Evolutionary conservation across 2,888 invertebrate species (phyloP), one percentile per base, ranked within the genome.

Genomic region (Calameuta pallipes): DNA sequence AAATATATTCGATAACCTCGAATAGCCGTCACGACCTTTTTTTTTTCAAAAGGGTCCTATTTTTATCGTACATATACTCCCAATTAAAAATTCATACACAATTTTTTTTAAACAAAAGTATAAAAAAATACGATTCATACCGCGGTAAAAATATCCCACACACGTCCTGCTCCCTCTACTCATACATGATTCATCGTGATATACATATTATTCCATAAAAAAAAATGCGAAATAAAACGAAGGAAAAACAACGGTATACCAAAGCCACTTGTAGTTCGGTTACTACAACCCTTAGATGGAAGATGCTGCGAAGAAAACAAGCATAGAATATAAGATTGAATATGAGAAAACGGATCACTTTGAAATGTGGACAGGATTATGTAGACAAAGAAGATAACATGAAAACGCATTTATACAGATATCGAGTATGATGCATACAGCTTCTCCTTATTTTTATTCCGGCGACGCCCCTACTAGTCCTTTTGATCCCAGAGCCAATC

Each of bases 401-500:
- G 56, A 56, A 56, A 56, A 56, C 56, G 56, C 75, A 36, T 36
- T 74, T 77, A 73, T 31, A 74, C 69, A 56, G 75, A 79, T 79
- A 76, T 75, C 41, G n/a, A 35, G 37, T 37, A 30, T 76, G 35
- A 13, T 71, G 69, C 73, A 79, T 75, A 56, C 56, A 75, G 79
- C 35, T 78, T 81, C 78, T 78, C 75, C 80, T 83, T 81, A 84
- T 81, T 80, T 81, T 82, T 82, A 79, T 76, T 78, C 78, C 74
- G 30, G 41, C 69, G 76, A 75, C 35, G 73, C 79, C 73, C 56
- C 77, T 74, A 77, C 76, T 70, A 81, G 82, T 85, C 81, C 85
- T 86, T 85, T 56, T 85, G 85, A 87, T 85, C 85, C 83, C 83
- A 79, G 80, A 83, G 83, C 82, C 85, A 85, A 86, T 87, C 79